These are phyloP conservation scores for Mobula hypostoma DNA, from an alignment of 2,113 vertebrate genomes.

Conservation along the genomic window DNA sequence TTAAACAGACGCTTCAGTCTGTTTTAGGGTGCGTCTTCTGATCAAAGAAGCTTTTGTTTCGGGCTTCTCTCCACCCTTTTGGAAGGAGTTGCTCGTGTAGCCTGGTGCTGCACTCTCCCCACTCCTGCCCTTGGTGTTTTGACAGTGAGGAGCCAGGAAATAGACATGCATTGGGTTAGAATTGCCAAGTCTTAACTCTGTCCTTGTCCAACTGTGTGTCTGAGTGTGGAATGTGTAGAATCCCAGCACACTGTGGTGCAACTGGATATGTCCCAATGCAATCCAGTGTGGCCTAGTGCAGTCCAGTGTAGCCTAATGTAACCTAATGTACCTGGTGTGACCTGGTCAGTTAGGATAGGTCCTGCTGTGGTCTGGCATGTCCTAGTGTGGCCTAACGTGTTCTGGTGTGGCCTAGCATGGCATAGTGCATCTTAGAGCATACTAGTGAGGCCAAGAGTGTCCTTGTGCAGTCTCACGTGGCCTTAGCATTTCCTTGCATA, in stretches of 20 bases:
- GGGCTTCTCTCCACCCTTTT: background rate
- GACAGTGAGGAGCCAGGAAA: background rate
- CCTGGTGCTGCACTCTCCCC: background rate
- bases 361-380: no score
- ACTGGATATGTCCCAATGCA: background rate
- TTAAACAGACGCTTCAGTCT: background rate
- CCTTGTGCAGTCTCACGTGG: no score
- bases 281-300: no score
- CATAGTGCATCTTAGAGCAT: no score
- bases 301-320: background rate
- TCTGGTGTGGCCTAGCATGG: no score
- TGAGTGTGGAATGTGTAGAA: no score
- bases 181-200: background rate
- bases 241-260: background rate
- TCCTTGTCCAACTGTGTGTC: no score
- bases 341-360: no score
- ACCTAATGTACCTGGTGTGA: background rate
- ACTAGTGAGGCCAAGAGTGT: no score
- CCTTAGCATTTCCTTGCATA: no score
- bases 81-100: background rate
- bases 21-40: background rate
- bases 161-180: background rate
- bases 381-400: no score
- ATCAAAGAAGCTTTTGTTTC: background rate
- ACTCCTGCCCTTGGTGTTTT: background rate